Conservation (phyloP, 2,113 vertebrate genomes). For the Elephas maximus region DNA sequence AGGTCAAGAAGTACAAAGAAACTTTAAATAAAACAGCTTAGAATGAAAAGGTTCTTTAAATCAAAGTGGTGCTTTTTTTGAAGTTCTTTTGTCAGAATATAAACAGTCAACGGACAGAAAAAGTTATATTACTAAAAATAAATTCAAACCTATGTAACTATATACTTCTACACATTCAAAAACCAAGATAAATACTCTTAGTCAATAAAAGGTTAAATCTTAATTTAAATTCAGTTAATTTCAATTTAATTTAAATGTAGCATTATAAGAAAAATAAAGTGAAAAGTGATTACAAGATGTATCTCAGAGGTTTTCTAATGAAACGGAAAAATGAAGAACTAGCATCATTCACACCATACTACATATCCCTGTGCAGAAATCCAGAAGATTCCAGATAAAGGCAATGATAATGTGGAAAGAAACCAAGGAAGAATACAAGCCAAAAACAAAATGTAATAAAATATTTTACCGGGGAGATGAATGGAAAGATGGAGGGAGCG, state of each 20-base stretch:
- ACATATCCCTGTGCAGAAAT: not conserved
- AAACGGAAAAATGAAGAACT: not conserved
- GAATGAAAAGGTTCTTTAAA: not conserved
- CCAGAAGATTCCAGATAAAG: not conserved
- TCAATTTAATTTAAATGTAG: not conserved
- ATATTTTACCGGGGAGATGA: not conserved
- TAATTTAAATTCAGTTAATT: conserved; percentile 28
- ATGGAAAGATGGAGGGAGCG: too few relatives aligned
- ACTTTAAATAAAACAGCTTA: not conserved
- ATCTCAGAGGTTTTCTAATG: not conserved
- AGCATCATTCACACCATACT: not conserved
- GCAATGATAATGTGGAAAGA: not conserved
- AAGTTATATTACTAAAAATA: conserved; percentile 31
- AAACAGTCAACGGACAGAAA: not conserved
- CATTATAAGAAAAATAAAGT: not conserved
- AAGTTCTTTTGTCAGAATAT: not conserved
- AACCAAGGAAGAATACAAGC: not conserved
- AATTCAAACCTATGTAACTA: conserved; percentile 21
- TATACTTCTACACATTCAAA: not conserved
- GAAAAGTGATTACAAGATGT: not conserved
- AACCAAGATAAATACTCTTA: not conserved
- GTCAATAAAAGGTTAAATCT: not conserved
- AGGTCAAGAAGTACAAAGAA: not conserved
- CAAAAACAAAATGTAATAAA: conserved; percentile 5
- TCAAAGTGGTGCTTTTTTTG: not conserved